Evolutionary conservation across 2,888 invertebrate species (phyloP), one percentile per base, ranked within the genome.

Genomic region (Tetragnatha montana): DNA sequence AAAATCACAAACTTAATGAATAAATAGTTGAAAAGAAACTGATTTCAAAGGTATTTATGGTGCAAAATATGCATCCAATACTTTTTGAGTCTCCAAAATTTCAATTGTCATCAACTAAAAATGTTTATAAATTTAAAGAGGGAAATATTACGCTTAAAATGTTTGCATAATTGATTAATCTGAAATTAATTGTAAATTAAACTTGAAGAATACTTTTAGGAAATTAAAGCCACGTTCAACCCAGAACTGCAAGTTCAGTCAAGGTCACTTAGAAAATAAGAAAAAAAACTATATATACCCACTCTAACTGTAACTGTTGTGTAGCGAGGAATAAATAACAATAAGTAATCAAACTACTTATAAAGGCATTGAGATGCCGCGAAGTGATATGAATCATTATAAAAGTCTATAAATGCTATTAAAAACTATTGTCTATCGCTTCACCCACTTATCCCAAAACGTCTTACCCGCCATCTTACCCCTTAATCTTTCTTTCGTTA

Each of bases 231-330:
- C 82, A 74, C n/a, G 68, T 47, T n/a, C 73, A 60, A 50, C 19
- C 50, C 74, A 35, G 60, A 22, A 73, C 22, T 21, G 78, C 49
- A 21, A 47, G 35, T 50, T 82, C 82, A 73, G 82, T 82, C 35
- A 35, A 35, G 35, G 35, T 35, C 82, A 82, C 74, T 74, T 82
- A 82, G 73, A 73, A 82, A 71, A 74, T 49, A 70, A 81, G 74
- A 17, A 60, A 60, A 60, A 12, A 60, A 60, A 35, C 35, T 35
- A 35, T 35, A 60, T 60, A 60, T 60, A 71, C 86, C 86, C 71
- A 79, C 35, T 47, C n/a, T 22, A 8, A 82, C 49, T 74, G n/a
- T 60, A 51, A 60, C 12, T 79, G 60, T 49, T 51, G 74, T 71
- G 60, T 17, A n/a, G 22, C 73, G 19, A 71, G 69, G 70, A 70